These are phyloP conservation scores for Drosophila aldrichi DNA, from an alignment of 2,888 invertebrate genomes.

Conservation along the genomic window DNA sequence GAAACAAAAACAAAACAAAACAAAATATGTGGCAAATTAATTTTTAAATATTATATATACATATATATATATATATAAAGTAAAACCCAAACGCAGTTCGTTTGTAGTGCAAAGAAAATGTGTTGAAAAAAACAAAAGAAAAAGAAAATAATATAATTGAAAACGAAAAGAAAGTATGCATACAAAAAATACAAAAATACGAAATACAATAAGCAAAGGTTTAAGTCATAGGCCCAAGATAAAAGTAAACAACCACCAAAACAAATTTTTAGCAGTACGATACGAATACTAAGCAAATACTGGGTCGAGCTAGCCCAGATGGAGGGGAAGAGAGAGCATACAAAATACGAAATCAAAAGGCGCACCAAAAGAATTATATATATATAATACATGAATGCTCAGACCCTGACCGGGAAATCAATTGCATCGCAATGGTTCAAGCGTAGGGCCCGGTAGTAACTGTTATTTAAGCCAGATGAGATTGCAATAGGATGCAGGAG, in stretches of 20 bases:
- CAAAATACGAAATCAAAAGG: slow-evolving; percentile 41
- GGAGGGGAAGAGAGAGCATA: slow-evolving; percentile 9
- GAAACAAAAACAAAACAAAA: slow-evolving; percentile 34
- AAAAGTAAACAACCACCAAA: slow-evolving; percentile 67
- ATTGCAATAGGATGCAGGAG: slow-evolving; percentile 27
- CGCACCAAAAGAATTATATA: slow-evolving; percentile 7
- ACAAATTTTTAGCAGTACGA: slow-evolving; percentile 67
- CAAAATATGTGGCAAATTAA: slow-evolving; percentile 79
- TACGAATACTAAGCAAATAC: slow-evolving; percentile 31
- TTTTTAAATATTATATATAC: slow-evolving; percentile 51
- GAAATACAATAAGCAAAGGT: slow-evolving; percentile 74
- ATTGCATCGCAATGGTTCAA: slow-evolving; percentile 30
- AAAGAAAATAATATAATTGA: not conserved
- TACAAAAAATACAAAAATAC: slow-evolving; percentile 30
- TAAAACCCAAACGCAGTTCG: slow-evolving; percentile 50
- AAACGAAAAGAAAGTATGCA: slow-evolving; percentile 31
- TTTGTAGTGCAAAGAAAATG: slow-evolving; percentile 70
- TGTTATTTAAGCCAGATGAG: slow-evolving; percentile 65
- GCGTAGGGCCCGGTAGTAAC: slow-evolving; percentile 41
- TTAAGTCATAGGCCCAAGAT: slow-evolving; percentile 77
- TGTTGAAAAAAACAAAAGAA: slow-evolving; percentile 25
- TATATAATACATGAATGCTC: slow-evolving; percentile 22
- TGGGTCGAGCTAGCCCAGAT: slow-evolving; percentile 25
- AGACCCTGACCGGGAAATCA: slow-evolving; percentile 28
- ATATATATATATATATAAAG: slow-evolving; percentile 9